Evolutionary conservation across 2,797 vertebrate genomes (phyloP), one percentile per base, ranked within the genome.

Genomic region (Mionectes olivaceus): DNA sequence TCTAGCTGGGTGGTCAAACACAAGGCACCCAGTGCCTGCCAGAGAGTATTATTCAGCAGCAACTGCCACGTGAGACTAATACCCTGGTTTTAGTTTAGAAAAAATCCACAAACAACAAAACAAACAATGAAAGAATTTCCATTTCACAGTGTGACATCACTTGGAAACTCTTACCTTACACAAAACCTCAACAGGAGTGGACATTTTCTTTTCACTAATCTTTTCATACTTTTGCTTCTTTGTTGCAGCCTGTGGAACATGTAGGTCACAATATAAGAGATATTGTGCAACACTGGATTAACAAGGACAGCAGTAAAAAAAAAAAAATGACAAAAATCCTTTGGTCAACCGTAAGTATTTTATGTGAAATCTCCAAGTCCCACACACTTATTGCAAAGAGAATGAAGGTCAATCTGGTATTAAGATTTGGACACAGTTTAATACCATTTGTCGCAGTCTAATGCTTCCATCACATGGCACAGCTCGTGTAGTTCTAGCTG

Each of bases 221-320:
- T 99, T 99, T 98, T 99, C 99, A 96, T 99, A 99, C 96, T 99
- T 99, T 97, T 99, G 99, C 98, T 99, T 99, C 98, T 99, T 99
- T 98, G 99, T 99, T 97, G 99, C 99, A 98, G 99, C 99, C 99
- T 99, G 95, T 88, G 56, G 97, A 98, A 98, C 94, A 98, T 75
- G 95, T 96, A 93, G 95, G 96, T 83, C 94, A 97, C 90, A 94
- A 96, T 94, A 91, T 95, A 97, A 96, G 90, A 94, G 97, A 97
- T 73, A 95, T 96, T 98, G 96, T 95, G 95, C 96, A 97, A 95
- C 89, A 96, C 86, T 89, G 83, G 94, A 93, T 96, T 97, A 97
- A 93, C 83, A 91, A 91, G 65, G 68, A 94, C 70, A 95, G 65
- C 52, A 91, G 41, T 35, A 87, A 70, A 64, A 88, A 67, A 67